Base-by-base conservation (phyloP, 2,888 invertebrate genomes). In the Andricus quercusramuli region DNA sequence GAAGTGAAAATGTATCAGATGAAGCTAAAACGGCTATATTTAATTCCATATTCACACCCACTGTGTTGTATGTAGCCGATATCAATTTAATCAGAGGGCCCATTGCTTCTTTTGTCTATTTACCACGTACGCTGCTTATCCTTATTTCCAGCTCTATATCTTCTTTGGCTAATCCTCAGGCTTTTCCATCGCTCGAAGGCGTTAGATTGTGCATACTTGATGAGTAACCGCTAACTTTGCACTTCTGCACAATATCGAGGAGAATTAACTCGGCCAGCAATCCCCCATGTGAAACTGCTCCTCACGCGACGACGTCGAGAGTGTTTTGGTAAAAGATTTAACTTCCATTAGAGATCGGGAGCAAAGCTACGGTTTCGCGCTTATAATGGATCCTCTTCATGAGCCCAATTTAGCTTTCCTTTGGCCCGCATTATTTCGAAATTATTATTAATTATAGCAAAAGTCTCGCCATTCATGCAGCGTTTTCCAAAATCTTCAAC, bases 181-280 rank as follows among this genome's bases (percentile, higher is more conserved):
- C 65, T 74, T 62, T 62, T 56, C 68, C 70, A 51, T 79, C 78
- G 74, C 51, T 80, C 81, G 77, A 79, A 65, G 79, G 77, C 76
- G 80, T 65, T 82, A 80, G 79, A 83, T 82, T 80, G 80, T 79
- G 82, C 84, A 83, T 83, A 83, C 83, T 83, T 80, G 83, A 86
- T 81, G 83, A 85, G 83, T 70, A 84, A 85, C 84, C 82, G 66
- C 83, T 83, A 86, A 84, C 84, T 85, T 85, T 83, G 82, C 84
- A 83, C 84, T 83, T 76, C 78, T 81, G 83, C 82, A 82, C 83
- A 80, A 82, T 84, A 84, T 85, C 85, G 80, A 79, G 78, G 67
- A 59, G 78, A 81, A 86, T 86, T 85, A 85, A 84, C 81, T 77
- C 77, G 59, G 41, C 78, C 76, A 64, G 47, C 79, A 59, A 37